Evolutionary conservation across 1,140 invertebrate species (phyloP).

Genomic region (Lucilia sericata): DNA sequence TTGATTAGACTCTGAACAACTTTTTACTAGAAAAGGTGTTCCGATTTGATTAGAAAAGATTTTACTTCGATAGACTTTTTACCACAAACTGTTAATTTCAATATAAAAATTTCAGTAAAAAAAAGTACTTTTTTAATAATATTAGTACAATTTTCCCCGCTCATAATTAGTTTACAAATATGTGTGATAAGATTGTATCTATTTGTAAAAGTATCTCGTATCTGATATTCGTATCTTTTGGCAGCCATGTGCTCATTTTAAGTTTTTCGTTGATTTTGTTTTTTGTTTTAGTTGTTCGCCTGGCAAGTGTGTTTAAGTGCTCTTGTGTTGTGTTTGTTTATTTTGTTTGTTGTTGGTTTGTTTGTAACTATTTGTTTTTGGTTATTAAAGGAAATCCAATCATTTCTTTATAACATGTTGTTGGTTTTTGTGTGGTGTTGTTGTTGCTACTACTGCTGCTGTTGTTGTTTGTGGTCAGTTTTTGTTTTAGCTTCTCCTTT

Average conservation of each 20-base stretch:
- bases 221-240: not conserved
- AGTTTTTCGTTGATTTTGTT: not conserved
- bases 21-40: too few relatives aligned
- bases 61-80: too few relatives aligned
- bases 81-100: too few relatives aligned
- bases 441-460: not conserved
- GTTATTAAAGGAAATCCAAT: conserved; percentile 9
- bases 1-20: too few relatives aligned
- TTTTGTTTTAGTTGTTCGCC: not conserved
- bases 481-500: not conserved
- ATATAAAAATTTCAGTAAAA: too few relatives aligned
- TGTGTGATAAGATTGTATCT: not conserved
- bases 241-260: conserved; percentile 6
- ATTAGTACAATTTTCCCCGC: not conserved
- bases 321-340: not conserved
- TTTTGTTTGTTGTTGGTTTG: not conserved
- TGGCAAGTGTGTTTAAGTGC: too few relatives aligned
- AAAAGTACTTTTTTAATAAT: too few relatives aligned
- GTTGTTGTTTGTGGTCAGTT: conserved; percentile 7
- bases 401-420: conserved; percentile 6
- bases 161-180: not conserved
- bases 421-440: not conserved
- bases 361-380: not conserved
- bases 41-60: too few relatives aligned
- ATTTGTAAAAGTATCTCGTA: too few relatives aligned